Conservation (phyloP, 23 tunicate species). For the Halocynthia roretzi region DNA sequence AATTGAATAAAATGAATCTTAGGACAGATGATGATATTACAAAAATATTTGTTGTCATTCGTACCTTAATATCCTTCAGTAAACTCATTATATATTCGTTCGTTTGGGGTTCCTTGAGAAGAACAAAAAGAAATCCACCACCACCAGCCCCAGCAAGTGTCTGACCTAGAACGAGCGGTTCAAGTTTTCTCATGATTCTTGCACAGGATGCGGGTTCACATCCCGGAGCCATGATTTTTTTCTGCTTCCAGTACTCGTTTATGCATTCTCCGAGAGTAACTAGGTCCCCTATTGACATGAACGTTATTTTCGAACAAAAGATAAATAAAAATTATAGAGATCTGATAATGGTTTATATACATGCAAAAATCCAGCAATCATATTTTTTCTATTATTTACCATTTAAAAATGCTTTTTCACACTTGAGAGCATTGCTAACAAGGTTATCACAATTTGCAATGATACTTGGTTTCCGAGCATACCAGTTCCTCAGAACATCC, state of each 20-base stretch:
- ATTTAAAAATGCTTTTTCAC: slow-evolving; percentile 35
- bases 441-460: slow-evolving; percentile 44
- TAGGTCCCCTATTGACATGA: slow-evolving; percentile 5
- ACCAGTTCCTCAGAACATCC: slow-evolving; percentile 87
- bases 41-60: background rate
- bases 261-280: slow-evolving; percentile 49
- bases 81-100: slow-evolving; percentile 21
- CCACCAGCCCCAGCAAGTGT: slow-evolving; percentile 89
- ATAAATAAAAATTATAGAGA: too few species aligned
- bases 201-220: slow-evolving; percentile 73
- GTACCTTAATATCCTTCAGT: slow-evolving; percentile 32
- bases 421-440: slow-evolving; percentile 48
- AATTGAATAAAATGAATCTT: background rate
- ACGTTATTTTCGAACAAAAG: background rate
- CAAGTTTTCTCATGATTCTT: slow-evolving; percentile 45
- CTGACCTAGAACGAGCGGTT: slow-evolving; percentile 35
- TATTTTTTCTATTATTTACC: background rate
- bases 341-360: too few species aligned
- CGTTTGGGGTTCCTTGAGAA: slow-evolving; percentile 40
- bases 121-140: slow-evolving; percentile 77
- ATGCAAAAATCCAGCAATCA: background rate
- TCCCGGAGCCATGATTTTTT: slow-evolving; percentile 92
- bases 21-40: background rate
- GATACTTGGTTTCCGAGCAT: slow-evolving; percentile 45
- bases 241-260: slow-evolving; percentile 73